A percentile compares a stretch with the other conserved stretches of the same genome.
Conservation (phyloP, 2,797 vertebrate species). For the Pelodytes ibericus region DNA sequence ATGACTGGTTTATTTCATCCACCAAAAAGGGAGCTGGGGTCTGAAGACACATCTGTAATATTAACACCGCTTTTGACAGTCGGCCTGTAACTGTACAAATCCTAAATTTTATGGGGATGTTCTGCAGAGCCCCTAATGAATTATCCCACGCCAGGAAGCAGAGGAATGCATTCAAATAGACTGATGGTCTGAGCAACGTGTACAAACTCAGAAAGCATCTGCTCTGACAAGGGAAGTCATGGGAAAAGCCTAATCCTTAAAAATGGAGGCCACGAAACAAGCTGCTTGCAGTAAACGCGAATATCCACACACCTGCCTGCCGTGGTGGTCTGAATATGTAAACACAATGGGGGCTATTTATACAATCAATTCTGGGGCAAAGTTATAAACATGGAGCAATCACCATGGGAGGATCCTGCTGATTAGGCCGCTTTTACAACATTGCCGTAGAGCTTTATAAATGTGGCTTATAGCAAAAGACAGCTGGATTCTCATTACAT, state of each 20-base stretch:
- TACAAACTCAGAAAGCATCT: slow-evolving; percentile 72
- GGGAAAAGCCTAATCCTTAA: slow-evolving; percentile 55
- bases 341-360: not conserved
- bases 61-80: slow-evolving; percentile 62
- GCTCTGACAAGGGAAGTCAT: slow-evolving; percentile 59
- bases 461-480: too few relatives aligned
- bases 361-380: too few relatives aligned
- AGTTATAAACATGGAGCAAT: too few relatives aligned
- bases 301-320: not conserved
- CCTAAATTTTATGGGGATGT: slow-evolving; percentile 73
- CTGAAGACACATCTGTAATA: slow-evolving; percentile 45
- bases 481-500: too few relatives aligned
- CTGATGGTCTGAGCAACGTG: slow-evolving; percentile 75
- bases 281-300: slow-evolving; percentile 6
- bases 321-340: slow-evolving; percentile 17
- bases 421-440: too few relatives aligned
- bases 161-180: slow-evolving; percentile 76
- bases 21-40: not conserved
- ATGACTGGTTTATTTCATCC: not conserved
- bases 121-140: slow-evolving; percentile 74
- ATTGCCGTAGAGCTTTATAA: too few relatives aligned
- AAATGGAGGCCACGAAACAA: slow-evolving; percentile 23
- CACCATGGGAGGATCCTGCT: too few relatives aligned
- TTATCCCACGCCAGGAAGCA: slow-evolving; percentile 72
- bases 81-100: slow-evolving; percentile 66